Percentiles rank a stretch among this genome's conserved stretches.
Evolutionary conservation across 2,888 invertebrate species (phyloP).

Genomic region (Lithophane ornitopus): DNA sequence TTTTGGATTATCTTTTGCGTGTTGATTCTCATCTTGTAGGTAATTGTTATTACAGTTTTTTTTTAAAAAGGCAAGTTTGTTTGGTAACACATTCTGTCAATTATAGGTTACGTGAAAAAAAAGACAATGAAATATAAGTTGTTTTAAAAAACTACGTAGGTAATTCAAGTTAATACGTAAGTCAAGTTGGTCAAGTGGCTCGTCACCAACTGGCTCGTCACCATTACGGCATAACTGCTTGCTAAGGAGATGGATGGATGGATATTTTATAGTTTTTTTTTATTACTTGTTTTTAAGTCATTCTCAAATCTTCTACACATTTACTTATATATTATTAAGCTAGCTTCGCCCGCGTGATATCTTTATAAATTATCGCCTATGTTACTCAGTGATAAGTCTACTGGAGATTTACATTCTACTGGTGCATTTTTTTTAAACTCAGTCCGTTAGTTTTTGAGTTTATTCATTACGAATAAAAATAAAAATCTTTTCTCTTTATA

Average conservation of each 20-base stretch:
- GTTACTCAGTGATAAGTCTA: no score
- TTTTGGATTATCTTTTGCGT: slow-evolving; percentile 34
- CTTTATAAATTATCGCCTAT: no score
- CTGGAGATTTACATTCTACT: no score
- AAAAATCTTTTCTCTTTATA: no score
- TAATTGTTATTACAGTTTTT: not conserved
- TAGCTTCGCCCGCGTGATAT: no score
- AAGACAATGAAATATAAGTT: not conserved
- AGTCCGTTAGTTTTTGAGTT: no score
- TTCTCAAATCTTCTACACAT: not conserved
- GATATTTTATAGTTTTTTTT: no score
- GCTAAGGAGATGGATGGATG: no score
- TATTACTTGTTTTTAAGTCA: not conserved
- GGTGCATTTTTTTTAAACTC: no score
- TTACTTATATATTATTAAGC: not conserved
- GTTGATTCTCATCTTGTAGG: not conserved
- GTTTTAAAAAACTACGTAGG: not conserved
- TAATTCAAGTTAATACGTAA: not conserved
- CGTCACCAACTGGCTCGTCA: no score
- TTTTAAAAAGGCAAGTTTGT: not conserved
- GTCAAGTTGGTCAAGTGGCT: not conserved
- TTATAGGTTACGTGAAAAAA: not conserved
- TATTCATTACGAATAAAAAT: no score
- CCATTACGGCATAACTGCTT: not conserved
- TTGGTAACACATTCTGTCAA: not conserved